These are phyloP conservation scores for Prorops nasuta DNA, from an alignment of 1,140 invertebrate genomes.

Conservation along the genomic window DNA sequence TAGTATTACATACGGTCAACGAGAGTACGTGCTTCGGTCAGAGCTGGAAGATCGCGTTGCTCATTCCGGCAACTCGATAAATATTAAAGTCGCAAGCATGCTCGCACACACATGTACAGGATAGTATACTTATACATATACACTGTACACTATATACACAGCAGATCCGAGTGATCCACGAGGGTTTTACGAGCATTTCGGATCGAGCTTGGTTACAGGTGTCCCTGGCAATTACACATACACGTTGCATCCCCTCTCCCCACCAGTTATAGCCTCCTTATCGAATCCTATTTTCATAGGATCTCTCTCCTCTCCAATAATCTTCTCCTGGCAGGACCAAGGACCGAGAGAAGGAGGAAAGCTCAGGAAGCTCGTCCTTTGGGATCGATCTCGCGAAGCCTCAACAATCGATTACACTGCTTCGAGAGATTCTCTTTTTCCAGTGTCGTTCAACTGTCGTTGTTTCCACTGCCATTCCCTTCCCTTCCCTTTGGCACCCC, in stretches of 20 bases:
- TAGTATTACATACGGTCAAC: too few relatives aligned
- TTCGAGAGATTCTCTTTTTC: not conserved
- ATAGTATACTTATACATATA: too few relatives aligned
- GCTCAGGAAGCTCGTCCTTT: too few relatives aligned
- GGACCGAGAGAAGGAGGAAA: too few relatives aligned
- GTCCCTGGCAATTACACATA: conserved; percentile 4
- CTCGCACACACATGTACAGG: too few relatives aligned
- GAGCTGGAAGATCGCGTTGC: too few relatives aligned
- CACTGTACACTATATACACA: too few relatives aligned
- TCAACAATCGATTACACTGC: not conserved
- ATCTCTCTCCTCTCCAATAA: conserved; percentile 16
- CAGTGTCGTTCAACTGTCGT: not conserved
- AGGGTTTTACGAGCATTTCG: not conserved
- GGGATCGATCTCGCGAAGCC: conserved; percentile 1
- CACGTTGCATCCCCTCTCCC: conserved; percentile 5
- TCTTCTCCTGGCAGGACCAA: conserved; percentile 10
- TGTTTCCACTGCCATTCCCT: not conserved
- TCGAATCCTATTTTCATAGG: conserved; percentile 12
- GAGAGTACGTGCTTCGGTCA: too few relatives aligned
- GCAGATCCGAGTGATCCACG: too few relatives aligned
- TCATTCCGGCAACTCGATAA: too few relatives aligned
- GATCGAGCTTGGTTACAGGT: conserved; percentile 15
- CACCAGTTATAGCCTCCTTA: conserved; percentile 10
- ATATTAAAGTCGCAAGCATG: too few relatives aligned
- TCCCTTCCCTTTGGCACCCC: not conserved